A percentile compares a stretch with the other conserved stretches of the same genome.
Conservation (phyloP, 35 echinoderm and acorn worm genomes). For the Stichopus chloronotus region DNA sequence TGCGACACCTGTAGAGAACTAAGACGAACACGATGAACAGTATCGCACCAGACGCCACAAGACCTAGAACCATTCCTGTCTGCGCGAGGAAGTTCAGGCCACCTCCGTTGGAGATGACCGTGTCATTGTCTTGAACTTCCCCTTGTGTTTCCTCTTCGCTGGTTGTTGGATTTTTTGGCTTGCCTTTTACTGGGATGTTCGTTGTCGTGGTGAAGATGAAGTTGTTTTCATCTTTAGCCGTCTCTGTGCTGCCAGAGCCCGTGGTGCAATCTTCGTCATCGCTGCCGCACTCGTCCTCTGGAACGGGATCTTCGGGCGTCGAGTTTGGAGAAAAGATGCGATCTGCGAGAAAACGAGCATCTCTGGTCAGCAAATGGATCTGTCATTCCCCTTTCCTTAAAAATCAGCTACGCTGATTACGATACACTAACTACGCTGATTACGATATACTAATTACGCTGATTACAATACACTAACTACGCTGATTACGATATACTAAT, state of each 20-base stretch:
- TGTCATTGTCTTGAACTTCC: slow-evolving; percentile 81
- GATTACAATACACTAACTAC: no score
- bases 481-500: no score
- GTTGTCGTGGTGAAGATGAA: slow-evolving; percentile 52
- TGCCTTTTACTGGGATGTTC: slow-evolving; percentile 13
- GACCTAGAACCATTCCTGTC: slow-evolving; percentile 83
- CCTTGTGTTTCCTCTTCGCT: slow-evolving; percentile 1
- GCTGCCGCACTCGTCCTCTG: slow-evolving; percentile 30
- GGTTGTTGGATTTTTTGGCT: slow-evolving; percentile 25
- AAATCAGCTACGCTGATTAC: no score
- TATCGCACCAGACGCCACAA: slow-evolving; percentile 76
- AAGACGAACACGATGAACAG: slow-evolving; percentile 81
- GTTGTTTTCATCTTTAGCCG: slow-evolving; percentile 26
- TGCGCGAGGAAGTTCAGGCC: slow-evolving; percentile 81
- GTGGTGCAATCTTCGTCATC: slow-evolving; percentile 69
- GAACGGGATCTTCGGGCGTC: background rate
- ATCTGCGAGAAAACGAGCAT: background rate
- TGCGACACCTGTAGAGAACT: slow-evolving; percentile 91
- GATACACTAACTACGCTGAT: no score
- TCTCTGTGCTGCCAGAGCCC: slow-evolving; percentile 35
- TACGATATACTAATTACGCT: no score
- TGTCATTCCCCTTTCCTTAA: no score
- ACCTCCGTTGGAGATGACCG: background rate
- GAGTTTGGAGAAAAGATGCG: slow-evolving; percentile 28
- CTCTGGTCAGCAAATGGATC: background rate